Base-by-base conservation (phyloP, 1,140 invertebrate species). In the Argopecten irradians region DNA sequence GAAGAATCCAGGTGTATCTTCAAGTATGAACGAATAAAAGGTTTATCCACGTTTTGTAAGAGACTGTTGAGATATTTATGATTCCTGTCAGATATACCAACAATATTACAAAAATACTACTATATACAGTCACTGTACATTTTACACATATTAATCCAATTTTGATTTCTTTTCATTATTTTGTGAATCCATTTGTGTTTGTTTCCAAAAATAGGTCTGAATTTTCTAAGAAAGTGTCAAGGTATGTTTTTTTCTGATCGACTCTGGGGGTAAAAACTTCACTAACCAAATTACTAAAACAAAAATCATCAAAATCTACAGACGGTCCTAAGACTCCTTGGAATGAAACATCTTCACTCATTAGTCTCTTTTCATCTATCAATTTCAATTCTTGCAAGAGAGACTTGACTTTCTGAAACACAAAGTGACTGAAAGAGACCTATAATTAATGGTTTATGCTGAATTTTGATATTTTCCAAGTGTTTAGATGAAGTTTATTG, bases 181-280 rank as follows among this genome's bases (percentile, higher is more conserved):
- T 28, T 28, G 55, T 71, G 55, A 71, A 71, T 71, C 16, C 22
- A n/a, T 71, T 71, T 71, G 55, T 71, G n/a, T 71, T 71, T 71
- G 34, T 86, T 71, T 32, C 19, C 55, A 35, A 36, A 34, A 82
- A 86, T 90, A 90, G 85, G 46, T 84, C 86, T 55, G 86, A 87
- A 87, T 89, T 89, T 36, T 89, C 85, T 87, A 89, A 87, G 83
- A 89, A 85, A 85, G 46, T 87, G 19, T 43, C 34, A 83, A 87
- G 87, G 87, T 87, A 87, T 84, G 87, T 87, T 34, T n/a, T n/a
- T n/a, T n/a, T n/a, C n/a, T n/a, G 8, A 71, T 71, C 36, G n/a
- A 71, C 55, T 71, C 55, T 71, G 55, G 55, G 55, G 55, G 28
- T 71, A 71, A 71, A 55, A 71, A 71, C 55, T 71, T 71, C 16